Conservation (phyloP, 2,888 invertebrate genomes). For the Synergus itoensis region DNA sequence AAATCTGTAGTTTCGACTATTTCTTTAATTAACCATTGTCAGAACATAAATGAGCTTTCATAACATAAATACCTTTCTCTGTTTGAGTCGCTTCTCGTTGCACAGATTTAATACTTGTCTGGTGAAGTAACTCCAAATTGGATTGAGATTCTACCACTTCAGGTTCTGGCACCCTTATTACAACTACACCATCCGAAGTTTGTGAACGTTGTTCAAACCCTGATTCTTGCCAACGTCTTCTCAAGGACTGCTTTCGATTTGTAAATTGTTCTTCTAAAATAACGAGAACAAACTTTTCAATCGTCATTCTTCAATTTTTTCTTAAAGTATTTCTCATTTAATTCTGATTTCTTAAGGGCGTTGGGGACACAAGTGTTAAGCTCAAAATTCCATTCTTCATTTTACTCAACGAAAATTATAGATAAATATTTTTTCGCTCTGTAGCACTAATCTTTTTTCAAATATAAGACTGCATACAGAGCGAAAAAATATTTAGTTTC, state of each 20-base stretch:
- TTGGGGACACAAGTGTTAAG: no score
- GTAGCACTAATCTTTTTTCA: no score
- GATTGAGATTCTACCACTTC: slow-evolving; percentile 71
- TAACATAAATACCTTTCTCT: slow-evolving; percentile 69
- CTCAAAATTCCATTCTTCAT: no score
- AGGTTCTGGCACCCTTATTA: slow-evolving; percentile 74
- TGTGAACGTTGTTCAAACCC: slow-evolving; percentile 50
- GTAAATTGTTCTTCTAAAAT: slow-evolving; percentile 31
- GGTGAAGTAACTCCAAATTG: slow-evolving; percentile 71
- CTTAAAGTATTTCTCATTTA: not conserved
- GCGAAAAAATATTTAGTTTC: no score
- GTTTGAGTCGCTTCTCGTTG: slow-evolving; percentile 73
- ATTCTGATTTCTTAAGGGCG: not conserved
- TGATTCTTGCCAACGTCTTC: slow-evolving; percentile 69
- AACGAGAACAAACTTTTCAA: not conserved
- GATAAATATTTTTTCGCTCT: no score
- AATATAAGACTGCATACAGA: no score
- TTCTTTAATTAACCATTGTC: not conserved
- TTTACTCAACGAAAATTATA: no score
- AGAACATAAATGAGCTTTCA: slow-evolving; percentile 9
- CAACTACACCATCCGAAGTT: slow-evolving; percentile 68
- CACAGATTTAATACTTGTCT: slow-evolving; percentile 70
- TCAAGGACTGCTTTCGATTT: slow-evolving; percentile 62
- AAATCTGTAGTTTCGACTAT: not conserved
- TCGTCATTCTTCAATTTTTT: slow-evolving; percentile 1